Evolutionary conservation across 2,888 invertebrate species (phyloP), one percentile per base, ranked within the genome.

Genomic region (Drosophila lutescens): DNA sequence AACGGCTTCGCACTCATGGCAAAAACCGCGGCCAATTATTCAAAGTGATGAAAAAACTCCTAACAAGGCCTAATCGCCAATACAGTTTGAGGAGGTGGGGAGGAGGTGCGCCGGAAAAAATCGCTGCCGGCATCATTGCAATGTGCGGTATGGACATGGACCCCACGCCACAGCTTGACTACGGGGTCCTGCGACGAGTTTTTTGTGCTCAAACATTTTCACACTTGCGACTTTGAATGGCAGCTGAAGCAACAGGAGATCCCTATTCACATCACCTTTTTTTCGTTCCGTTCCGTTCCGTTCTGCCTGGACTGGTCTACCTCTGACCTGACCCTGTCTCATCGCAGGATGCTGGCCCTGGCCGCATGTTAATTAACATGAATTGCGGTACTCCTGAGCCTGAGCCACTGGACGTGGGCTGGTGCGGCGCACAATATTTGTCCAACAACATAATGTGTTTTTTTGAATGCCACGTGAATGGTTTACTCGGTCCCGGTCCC

Each of bases 331-430:
- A 30, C 15, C 46, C 15, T 32, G 2, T 13, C 30, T 15, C 43
- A 6, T 30, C 5, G 10, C 47, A 40, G 12, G 8, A 4, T 38
- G 30, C 34, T 38, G 34, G 34, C 50, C 55, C 23, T 23, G 76
- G 61, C 76, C 79, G 76, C 78, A 88, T 79, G 89, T 88, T 89
- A 89, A 88, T 89, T 89, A 85, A 88, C 89, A 77, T 81, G 88
- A 79, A 87, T 87, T 88, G 89, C 78, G 87, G 87, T 47, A 23
- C 62, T 86, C 77, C 78, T 84, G 74, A 77, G 61, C 57, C 71
- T 84, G 74, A 77, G 61, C 57, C 71, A 69, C 62, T 59, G 65
- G 62, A 58, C 61, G 58, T 62, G 47, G 58, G 38, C 38, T 50
- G 51, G 51, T 46, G 60, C 20, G 57, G 58, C 60, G 46, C 59